Base-by-base conservation (phyloP, 2,113 vertebrate species). In the Fulica atra region DNA sequence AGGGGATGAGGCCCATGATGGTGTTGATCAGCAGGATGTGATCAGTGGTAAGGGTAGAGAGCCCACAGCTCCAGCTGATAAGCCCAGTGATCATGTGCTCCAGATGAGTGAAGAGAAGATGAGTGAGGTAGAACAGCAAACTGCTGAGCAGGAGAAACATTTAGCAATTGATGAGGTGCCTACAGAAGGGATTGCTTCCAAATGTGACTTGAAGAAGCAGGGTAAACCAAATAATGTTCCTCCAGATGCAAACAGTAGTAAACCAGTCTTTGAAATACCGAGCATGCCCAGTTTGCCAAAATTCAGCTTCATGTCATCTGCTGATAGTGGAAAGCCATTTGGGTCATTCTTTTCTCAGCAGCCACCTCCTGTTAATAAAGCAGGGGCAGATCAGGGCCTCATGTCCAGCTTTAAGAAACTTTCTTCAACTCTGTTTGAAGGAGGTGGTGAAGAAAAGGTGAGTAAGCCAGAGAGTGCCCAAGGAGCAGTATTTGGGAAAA, bases 401-500 rank as follows among this genome's bases (percentile, higher is more conserved):
- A 97, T 99, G 73, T 98, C 98, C 59, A 98, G 98, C 88, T 98
- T 99, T 73, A 99, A 99, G 97, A 98, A 98, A 28, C 94, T 99
- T 51, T 99, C 99, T 91, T 97, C 97, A 6, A 89, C 97, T 60
- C 91, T 99, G 1, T 99, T 99, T 98, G 98, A 99, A 82, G 98
- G 96, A 84, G 85, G 87, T 57, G 81, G 70, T 80, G 97, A 99
- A n/a, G 98, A 98, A 71, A 97, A 98, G 95, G 64, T 65, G 35
- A 88, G 50, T 80, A 97, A 98, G 51, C 92, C 97, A 59, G 98
- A 98, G 72, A 94, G 81, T 69, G 54, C 88, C 31, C 90, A 95
- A 57, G 96, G 98, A 81, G 97, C 98, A 79, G 96, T 98, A 26
- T 99, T 99, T 98, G 98, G 98, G 72, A 97, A 97, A 96, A 99